Base-by-base conservation (phyloP, 1,140 invertebrate genomes). In the Lethocerus indicus region DNA sequence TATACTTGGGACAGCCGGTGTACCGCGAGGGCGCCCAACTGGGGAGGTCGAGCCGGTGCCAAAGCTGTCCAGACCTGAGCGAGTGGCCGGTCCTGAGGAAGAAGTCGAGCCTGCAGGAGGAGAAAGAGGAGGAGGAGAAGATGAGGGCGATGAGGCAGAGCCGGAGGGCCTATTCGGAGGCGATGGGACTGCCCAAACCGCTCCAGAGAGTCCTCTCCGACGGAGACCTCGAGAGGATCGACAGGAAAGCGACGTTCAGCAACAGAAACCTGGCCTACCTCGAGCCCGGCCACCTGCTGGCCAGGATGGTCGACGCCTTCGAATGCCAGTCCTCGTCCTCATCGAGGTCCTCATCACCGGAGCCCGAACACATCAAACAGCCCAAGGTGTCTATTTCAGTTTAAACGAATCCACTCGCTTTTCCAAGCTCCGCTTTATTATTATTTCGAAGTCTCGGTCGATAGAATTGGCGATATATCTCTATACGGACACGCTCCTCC, bases 171-270 rank as follows among this genome's bases (percentile, higher is more conserved):
- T 25, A 54, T 21, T 53, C 54, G 2, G 58, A 60, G 37, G 56
- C 55, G 39, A 49, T 53, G 23, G 51, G 51, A 28, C 50, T 50
- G 9, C 51, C 51, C 13, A 26, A 23, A 1, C 12, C 4, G n/a
- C 65, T 79, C 35, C 64, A 70, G n/a, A 66, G 75, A 24, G 74
- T 78, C 24, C 74, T 78, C 47, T 85, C 81, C 3, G 82, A 85
- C 58, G 80, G 78, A 0, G 81, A 86, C 61, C 63, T 86, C 14
- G 71, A 79, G 55, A 71, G 76, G 23, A 83, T 86, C 49, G 81
- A 87, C 57, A 78, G 79, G 57, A 75, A 76, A 47, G 78, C 76
- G 49, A 86, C 83, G 1, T 87, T 86, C 60, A n/a, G n/a, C n/a
- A n/a, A n/a, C n/a, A n/a, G n/a, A n/a, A n/a, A n/a, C n/a, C n/a